Evolutionary conservation across 2,113 vertebrate species (phyloP), one percentile per base, ranked within the genome.

Genomic region (Macrotis lagotis): DNA sequence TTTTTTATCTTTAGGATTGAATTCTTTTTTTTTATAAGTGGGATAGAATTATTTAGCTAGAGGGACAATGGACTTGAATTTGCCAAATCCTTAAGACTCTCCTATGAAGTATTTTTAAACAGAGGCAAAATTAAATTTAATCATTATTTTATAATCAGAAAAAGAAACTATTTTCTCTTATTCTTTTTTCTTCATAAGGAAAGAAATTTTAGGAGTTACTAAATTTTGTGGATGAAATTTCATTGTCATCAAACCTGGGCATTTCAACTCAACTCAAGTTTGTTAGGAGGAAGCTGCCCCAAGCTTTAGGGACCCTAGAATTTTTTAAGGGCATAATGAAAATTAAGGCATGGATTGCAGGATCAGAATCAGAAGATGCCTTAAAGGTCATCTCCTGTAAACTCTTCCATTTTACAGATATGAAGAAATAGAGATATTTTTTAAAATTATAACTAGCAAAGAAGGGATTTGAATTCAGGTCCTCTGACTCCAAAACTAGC

Each of bases 1-100:
- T 94, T 88, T 94, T 95, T 96, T 83, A 96, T 95, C 95, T 83
- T 98, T 98, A 55, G 97, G 92, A 98, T 97, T 96, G 66, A 97
- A 98, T 97, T 97, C 97, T 97, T 96, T 97, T 95, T 97, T 97
- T 97, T 90, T 96, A 93, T 96, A 93, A 92, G 96, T 96, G 93
- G 92, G 95, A 98, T 98, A 98, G 98, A 98, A 98, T 98, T 98
- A 97, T 98, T 98, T 98, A 98, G 98, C 98, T 98, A 98, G 98
- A 98, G 97, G 97, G 98, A 97, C 97, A 96, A 93, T 25, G 48
- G 92, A 94, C 25, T 66, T 95, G 88, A 95, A 95, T 94, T 91
- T 91, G 25, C 88, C 93, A 91, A 92, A 88, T 91, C 91, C 95
- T 52, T 50, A 95, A 50, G 31, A 95, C 50, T 31, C 49, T 7